phyloP scores from a whole-genome alignment of 2,888 invertebrate species.

The Rhagium mordax region DNA sequence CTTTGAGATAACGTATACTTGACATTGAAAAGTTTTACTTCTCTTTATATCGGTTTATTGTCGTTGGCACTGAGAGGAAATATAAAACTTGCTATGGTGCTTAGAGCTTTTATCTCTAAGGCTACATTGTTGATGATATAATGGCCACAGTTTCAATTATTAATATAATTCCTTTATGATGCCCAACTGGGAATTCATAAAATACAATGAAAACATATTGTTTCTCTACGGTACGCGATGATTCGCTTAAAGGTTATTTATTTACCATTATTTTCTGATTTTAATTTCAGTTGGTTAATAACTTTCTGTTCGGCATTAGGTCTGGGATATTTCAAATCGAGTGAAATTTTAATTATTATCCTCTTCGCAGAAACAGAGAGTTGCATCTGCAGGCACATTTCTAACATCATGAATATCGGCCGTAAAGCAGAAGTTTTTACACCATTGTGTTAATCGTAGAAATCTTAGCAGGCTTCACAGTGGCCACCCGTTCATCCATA shows the following conservation, averaged over 20 bases:
- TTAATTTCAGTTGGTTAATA: neutral
- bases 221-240: neutral
- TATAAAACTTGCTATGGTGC: constrained; percentile 28
- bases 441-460: no score
- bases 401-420: no score
- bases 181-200: constrained; percentile 25
- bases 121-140: constrained; percentile 32
- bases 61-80: constrained; percentile 31
- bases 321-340: no score
- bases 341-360: no score
- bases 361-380: no score
- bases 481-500: no score
- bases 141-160: constrained; percentile 32
- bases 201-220: constrained; percentile 27
- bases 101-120: constrained; percentile 31
- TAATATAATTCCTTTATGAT: constrained; percentile 34
- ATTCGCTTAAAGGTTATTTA: neutral
- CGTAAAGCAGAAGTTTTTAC: no score
- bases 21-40: constrained; percentile 36
- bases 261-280: neutral
- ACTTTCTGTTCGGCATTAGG: no score
- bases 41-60: constrained; percentile 35
- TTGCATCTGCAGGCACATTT: no score
- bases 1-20: constrained; percentile 31
- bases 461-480: no score